Percentiles rank a stretch among this genome's conserved stretches.
Evolutionary conservation across 1,140 invertebrate genomes (phyloP).

Genomic region (Zelostemma sp.): DNA sequence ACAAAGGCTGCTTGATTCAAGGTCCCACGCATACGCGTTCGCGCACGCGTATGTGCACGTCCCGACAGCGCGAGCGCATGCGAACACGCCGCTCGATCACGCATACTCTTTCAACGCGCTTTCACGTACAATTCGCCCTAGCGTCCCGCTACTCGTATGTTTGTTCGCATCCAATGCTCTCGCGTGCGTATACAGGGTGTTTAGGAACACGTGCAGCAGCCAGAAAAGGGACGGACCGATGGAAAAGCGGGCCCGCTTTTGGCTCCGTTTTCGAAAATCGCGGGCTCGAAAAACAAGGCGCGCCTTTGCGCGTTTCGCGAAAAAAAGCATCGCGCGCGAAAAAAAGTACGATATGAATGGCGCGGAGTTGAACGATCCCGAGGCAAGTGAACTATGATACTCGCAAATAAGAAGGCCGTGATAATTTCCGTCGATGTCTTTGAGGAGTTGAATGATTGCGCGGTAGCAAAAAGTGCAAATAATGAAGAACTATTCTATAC

Average conservation of each 20-base stretch:
- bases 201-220: conserved; percentile 54
- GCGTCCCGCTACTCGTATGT: conserved; percentile 44
- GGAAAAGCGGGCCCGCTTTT: no score
- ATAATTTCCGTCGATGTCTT: conserved; percentile 35
- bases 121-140: conserved; percentile 42
- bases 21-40: conserved; percentile 63
- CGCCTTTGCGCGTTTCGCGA: no score
- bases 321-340: conserved; percentile 18
- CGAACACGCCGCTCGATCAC: conserved; percentile 31
- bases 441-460: conserved; percentile 18
- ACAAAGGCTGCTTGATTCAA: conserved; percentile 71
- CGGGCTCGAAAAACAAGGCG: not conserved
- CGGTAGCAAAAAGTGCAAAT: conserved; percentile 12
- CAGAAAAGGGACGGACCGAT: no score
- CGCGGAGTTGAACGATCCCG: conserved; percentile 42
- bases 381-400: conserved; percentile 44
- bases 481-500: conserved; percentile 22
- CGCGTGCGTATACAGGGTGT: conserved; percentile 48
- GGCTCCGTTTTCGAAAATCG: no score
- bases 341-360: conserved; percentile 48
- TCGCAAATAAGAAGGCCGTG: conserved; percentile 34
- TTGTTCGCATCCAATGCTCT: conserved; percentile 45
- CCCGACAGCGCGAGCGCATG: conserved; percentile 33
- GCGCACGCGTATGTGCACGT: conserved; percentile 37
- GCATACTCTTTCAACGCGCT: conserved; percentile 30